Evolutionary conservation across 2,113 vertebrate species (phyloP).

Genomic region (Dasyprocta punctata): DNA sequence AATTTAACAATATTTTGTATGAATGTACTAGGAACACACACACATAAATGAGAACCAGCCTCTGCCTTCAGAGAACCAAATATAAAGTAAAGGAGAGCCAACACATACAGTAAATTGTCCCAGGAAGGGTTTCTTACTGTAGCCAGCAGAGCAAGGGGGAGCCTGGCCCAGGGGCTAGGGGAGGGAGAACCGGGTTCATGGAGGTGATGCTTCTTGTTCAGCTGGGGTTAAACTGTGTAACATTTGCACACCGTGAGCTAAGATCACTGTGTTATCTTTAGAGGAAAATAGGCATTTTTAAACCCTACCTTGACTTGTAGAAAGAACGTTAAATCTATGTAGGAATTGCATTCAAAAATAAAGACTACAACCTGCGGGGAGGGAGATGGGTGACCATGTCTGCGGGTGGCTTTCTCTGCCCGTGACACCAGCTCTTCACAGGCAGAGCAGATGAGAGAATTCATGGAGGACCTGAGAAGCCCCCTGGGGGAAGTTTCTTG

Average conservation of each 20-base stretch:
- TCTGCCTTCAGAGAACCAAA: not conserved
- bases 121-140: not conserved
- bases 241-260: not conserved
- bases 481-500: not conserved
- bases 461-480: not conserved
- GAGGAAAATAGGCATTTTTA: not conserved
- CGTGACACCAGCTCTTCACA: not conserved
- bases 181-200: not conserved
- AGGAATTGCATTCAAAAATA: constrained; percentile 14
- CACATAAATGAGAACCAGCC: not conserved
- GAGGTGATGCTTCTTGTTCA: not conserved
- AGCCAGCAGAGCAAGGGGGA: not conserved
- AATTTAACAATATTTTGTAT: not conserved
- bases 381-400: too few relatives aligned
- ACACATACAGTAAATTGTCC: not conserved
- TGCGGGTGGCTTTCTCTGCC: not conserved
- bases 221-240: not conserved
- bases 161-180: not conserved
- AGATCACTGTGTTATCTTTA: not conserved
- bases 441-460: not conserved
- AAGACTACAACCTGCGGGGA: not conserved
- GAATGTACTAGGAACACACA: not conserved
- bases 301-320: not conserved
- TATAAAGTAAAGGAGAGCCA: not conserved
- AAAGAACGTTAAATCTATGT: not conserved